Conservation (phyloP, 37 sponge, comb jelly and placozoan genomes). For the Beroe forskalii region DNA sequence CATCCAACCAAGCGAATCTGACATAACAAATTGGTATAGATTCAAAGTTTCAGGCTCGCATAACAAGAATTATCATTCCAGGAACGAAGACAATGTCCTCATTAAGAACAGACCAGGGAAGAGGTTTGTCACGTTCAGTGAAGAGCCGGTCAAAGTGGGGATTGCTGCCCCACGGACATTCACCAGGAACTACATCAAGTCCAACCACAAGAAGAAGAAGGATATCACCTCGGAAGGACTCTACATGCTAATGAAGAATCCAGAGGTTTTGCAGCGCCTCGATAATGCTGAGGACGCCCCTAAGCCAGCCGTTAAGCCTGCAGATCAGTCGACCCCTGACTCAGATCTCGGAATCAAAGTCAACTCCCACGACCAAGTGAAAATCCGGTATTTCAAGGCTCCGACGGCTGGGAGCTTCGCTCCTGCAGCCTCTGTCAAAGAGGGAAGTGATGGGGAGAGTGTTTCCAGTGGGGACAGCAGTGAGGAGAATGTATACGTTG, state of each 20-base stretch:
- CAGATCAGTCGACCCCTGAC: constrained; percentile 64
- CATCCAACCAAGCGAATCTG: background rate
- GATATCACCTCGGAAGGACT: constrained; percentile 24
- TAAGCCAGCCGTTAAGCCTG: background rate
- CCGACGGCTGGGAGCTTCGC: constrained; percentile 22
- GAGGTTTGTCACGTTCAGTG: constrained; percentile 53
- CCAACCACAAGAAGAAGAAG: constrained; percentile 64
- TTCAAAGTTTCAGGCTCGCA: too few relatives aligned
- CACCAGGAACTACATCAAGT: constrained; percentile 18
- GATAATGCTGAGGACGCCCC: background rate
- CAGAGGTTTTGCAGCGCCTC: constrained; percentile 39
- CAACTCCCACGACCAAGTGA: constrained; percentile 31
- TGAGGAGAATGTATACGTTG: constrained; percentile 49
- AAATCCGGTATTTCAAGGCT: constrained; percentile 34
- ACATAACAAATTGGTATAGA: too few relatives aligned
- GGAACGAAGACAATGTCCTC: constrained; percentile 55
- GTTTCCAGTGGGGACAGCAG: constrained; percentile 23
- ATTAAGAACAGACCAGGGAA: constrained; percentile 58
- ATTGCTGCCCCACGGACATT: constrained; percentile 45
- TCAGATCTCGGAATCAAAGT: background rate
- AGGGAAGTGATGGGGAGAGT: constrained; percentile 56
- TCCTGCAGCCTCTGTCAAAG: background rate
- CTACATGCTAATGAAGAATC: constrained; percentile 53
- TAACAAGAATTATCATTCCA: too few relatives aligned
- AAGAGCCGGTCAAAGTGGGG: background rate